Conservation (phyloP, 2,888 invertebrate genomes). For the Chloroclysta siterata region DNA sequence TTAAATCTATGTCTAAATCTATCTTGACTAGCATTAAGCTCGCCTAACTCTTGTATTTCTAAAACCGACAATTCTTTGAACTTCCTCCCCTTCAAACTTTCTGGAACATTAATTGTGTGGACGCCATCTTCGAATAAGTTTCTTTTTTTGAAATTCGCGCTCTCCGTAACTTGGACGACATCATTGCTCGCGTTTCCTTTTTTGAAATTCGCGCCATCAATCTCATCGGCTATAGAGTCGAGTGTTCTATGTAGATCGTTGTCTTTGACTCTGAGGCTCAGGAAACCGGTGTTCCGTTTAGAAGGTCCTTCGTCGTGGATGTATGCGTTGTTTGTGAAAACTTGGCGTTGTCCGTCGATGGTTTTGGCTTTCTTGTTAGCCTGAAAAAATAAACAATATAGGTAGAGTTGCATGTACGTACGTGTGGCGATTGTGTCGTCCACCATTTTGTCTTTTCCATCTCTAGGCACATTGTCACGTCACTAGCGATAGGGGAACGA, state of each 20-base stretch:
- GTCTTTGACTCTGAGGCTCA: constrained; percentile 67
- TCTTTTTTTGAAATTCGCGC: constrained; percentile 33
- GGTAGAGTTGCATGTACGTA: not conserved
- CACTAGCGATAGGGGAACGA: too few species aligned
- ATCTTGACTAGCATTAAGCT: constrained; percentile 67
- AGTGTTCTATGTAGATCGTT: constrained; percentile 67
- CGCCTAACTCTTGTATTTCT: constrained; percentile 66
- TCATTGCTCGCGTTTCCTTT: constrained; percentile 32
- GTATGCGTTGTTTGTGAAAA: constrained; percentile 64
- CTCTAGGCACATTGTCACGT: too few species aligned
- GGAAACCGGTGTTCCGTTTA: constrained; percentile 59
- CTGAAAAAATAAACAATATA: constrained; percentile 50
- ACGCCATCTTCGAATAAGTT: constrained; percentile 28
- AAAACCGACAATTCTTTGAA: constrained; percentile 64
- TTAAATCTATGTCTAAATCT: constrained; percentile 68
- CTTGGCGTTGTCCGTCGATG: constrained; percentile 49
- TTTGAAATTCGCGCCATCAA: constrained; percentile 53
- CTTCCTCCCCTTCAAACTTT: constrained; percentile 63
- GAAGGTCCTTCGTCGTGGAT: constrained; percentile 42
- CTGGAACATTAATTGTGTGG: constrained; percentile 48
- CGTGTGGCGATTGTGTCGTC: too few species aligned
- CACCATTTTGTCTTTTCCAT: too few species aligned
- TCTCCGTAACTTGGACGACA: not conserved
- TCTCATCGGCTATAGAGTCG: constrained; percentile 67
- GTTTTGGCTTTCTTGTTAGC: constrained; percentile 50